These are phyloP conservation scores for Argya squamiceps DNA, from an alignment of 2,797 vertebrate genomes.

Conservation along the genomic window DNA sequence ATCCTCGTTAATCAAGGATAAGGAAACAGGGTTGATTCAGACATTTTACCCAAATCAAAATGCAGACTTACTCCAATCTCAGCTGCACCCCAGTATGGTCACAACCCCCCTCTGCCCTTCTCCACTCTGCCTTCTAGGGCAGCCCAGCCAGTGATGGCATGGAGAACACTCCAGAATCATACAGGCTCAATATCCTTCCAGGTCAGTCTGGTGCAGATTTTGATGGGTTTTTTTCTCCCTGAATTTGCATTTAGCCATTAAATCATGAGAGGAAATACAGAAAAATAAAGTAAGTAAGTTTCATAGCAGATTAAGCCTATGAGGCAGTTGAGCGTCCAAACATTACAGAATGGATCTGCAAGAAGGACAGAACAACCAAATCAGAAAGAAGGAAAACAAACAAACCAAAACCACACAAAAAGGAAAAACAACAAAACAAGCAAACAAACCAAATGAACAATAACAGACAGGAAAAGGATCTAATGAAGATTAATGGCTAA, in stretches of 20 bases:
- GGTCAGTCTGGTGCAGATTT: not conserved
- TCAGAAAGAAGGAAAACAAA: too few relatives aligned
- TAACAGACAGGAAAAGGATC: not conserved
- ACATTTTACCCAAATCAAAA: not conserved
- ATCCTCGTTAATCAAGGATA: not conserved
- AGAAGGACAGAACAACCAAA: not conserved
- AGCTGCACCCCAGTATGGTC: accelerated
- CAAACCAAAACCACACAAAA: not conserved
- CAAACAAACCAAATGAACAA: not conserved
- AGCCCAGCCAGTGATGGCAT: not conserved
- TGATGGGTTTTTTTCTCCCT: accelerated
- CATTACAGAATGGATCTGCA: not conserved
- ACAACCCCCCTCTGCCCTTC: not conserved
- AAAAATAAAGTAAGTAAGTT: not conserved
- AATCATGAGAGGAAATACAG: not conserved
- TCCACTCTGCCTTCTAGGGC: not conserved
- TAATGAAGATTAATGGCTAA: not conserved
- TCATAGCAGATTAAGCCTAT: not conserved
- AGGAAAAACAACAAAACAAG: not conserved
- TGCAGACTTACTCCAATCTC: not conserved
- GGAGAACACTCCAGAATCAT: too few relatives aligned
- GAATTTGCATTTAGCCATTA: not conserved
- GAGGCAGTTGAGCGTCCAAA: not conserved
- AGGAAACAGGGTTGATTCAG: not conserved
- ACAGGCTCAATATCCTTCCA: not conserved